Evolutionary conservation across 2,888 invertebrate genomes (phyloP), one percentile per base, ranked within the genome.

Genomic region (Eutolmus rufibarbis): DNA sequence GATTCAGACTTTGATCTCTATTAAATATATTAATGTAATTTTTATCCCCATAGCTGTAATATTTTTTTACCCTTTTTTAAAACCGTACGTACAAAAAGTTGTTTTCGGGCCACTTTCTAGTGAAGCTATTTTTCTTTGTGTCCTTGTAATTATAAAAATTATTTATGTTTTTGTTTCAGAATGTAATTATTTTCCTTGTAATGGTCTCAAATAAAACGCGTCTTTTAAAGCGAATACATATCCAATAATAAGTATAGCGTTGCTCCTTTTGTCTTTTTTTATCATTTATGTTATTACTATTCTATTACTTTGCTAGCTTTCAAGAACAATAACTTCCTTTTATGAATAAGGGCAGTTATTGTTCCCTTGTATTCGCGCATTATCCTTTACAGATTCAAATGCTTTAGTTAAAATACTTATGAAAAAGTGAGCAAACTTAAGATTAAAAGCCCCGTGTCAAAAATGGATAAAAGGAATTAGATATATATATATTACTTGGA

Each of bases 1-100:
- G 91, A 90, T 74, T 90, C 90, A 37, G 90, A 91, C 88, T 91
- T 89, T 87, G 88, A 88, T 3, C 7, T 66, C 40, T 34, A 43
- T 78, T 78, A 57, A 34, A 23, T n/a, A 79, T 51, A 79, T 43
- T 43, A 78, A 40, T 40, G 4, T 28, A 78, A 78, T 43, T 78
- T 77, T 43, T 43, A 40, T 31, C 14, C 19, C 8, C 23, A 78
- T 23, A 78, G 43, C 9, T 28, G 23, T 66, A 66, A 28, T 66
- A 19, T 2, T 9, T 28, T n/a, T 66, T 0, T 4, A 1, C 66
- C 7, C 12, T 66, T 66, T 14, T 9, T 9, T n/a, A 9, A 28
- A 66, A 28, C 1, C 66, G 57, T 66, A 23, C 28, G 66, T 19
- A 9, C 57, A 57, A 28, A 57, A 28, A 66, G 8, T 19, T 4